Conservation (phyloP, 2,888 invertebrate species). For the Saturnia japonica region DNA sequence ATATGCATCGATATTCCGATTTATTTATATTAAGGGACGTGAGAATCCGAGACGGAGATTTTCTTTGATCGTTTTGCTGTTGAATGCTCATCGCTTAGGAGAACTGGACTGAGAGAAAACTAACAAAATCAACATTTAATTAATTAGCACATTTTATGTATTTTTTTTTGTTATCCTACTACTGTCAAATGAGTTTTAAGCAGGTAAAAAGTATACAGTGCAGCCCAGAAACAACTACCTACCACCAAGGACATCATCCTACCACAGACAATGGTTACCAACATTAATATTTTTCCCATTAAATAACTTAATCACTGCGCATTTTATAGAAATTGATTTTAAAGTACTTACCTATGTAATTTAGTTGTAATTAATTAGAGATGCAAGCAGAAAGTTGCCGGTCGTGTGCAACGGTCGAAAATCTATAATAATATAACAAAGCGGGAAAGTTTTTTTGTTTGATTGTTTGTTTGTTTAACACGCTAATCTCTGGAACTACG, state of each 20-base stretch:
- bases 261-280: not conserved
- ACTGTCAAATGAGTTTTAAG: not conserved
- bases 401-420: slow-evolving; percentile 43
- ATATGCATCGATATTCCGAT: not conserved
- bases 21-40: not conserved
- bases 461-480: too few relatives aligned
- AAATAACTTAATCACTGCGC: not conserved
- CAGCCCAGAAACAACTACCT: too few relatives aligned
- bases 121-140: not conserved
- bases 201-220: not conserved
- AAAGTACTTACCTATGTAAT: not conserved
- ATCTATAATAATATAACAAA: too few relatives aligned
- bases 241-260: too few relatives aligned
- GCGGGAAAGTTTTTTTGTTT: too few relatives aligned
- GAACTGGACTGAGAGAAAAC: not conserved
- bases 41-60: not conserved
- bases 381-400: slow-evolving; percentile 38
- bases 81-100: not conserved
- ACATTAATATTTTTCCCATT: not conserved
- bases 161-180: too few relatives aligned
- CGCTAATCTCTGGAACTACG: too few relatives aligned
- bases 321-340: not conserved
- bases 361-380: not conserved
- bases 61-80: not conserved
- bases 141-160: too few relatives aligned